Percentiles rank a stretch among this genome's conserved stretches.
Conservation (phyloP, 2,113 vertebrate genomes). For the Irena cyanogastra region DNA sequence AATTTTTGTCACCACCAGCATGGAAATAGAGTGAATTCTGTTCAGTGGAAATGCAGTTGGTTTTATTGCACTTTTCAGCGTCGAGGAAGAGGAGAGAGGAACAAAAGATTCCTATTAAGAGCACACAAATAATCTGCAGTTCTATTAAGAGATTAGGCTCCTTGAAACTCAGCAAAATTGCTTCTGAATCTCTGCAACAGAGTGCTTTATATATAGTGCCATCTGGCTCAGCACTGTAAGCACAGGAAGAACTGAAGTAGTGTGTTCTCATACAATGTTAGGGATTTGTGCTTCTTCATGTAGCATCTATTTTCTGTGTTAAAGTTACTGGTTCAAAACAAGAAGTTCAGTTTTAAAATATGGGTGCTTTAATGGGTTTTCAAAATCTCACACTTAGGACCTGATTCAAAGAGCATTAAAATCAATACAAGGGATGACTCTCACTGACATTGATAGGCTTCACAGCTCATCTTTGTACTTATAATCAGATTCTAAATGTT, state of each 20-base stretch:
- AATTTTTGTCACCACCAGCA: neutral
- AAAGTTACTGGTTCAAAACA: neutral
- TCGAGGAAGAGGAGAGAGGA: neutral
- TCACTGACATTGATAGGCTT: neutral
- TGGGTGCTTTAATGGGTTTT: neutral
- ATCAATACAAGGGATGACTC: neutral
- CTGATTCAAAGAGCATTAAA: neutral
- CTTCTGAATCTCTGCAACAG: neutral
- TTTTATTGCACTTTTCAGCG: neutral
- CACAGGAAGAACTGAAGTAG: neutral
- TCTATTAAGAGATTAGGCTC: slow-evolving; percentile 22
- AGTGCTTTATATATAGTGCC: neutral
- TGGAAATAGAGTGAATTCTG: neutral
- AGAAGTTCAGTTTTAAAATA: neutral
- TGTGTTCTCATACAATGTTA: neutral
- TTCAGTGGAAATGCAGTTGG: neutral
- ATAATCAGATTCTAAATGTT: neutral
- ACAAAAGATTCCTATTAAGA: slow-evolving; percentile 15
- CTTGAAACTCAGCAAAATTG: neutral
- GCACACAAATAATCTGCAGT: neutral
- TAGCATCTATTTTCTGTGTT: neutral
- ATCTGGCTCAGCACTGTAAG: neutral
- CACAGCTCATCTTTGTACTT: neutral
- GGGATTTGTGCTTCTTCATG: neutral
- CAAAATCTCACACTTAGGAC: neutral